Conservation (phyloP, 2,113 vertebrate genomes). For the Gasterosteus nipponicus region DNA sequence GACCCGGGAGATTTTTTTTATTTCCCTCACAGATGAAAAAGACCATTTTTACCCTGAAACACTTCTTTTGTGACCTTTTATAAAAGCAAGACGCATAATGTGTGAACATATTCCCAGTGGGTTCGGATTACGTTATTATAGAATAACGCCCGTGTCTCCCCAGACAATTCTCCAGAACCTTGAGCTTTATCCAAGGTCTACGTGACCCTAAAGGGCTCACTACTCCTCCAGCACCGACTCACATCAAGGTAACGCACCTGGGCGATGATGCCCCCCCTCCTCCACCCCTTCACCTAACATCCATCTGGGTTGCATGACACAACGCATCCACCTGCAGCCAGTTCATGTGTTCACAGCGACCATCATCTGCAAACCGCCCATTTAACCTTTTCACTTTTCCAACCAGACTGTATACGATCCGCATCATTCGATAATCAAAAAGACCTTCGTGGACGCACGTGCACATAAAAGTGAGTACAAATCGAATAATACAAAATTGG, state of each 20-base stretch:
- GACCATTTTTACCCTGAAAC: conserved; percentile 29
- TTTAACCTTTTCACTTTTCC: conserved; percentile 17
- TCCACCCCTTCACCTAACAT: conserved; percentile 26
- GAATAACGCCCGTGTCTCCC: conserved; percentile 13
- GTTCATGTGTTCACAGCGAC: conserved; percentile 16
- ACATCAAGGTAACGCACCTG: conserved; percentile 51
- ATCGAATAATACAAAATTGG: conserved; percentile 20
- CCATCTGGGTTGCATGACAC: conserved; percentile 51
- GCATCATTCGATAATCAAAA: conserved; percentile 5
- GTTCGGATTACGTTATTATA: conserved; percentile 17
- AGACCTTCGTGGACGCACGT: background rate
- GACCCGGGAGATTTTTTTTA: background rate
- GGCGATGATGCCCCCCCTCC: conserved; percentile 15
- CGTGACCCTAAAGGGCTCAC: conserved; percentile 49
- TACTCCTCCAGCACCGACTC: conserved; percentile 46
- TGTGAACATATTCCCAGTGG: conserved; percentile 28
- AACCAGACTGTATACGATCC: background rate
- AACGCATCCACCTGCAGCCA: conserved; percentile 28
- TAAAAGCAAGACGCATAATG: conserved; percentile 13
- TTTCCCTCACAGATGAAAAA: background rate
- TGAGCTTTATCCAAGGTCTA: conserved; percentile 48
- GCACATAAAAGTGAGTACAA: conserved; percentile 10
- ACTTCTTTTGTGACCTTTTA: conserved; percentile 30
- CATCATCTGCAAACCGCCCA: conserved; percentile 26
- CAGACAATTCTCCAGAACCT: conserved; percentile 16